These are phyloP conservation scores for Rhagoletis pomonella DNA, from an alignment of 1,140 invertebrate species.

Conservation along the genomic window DNA sequence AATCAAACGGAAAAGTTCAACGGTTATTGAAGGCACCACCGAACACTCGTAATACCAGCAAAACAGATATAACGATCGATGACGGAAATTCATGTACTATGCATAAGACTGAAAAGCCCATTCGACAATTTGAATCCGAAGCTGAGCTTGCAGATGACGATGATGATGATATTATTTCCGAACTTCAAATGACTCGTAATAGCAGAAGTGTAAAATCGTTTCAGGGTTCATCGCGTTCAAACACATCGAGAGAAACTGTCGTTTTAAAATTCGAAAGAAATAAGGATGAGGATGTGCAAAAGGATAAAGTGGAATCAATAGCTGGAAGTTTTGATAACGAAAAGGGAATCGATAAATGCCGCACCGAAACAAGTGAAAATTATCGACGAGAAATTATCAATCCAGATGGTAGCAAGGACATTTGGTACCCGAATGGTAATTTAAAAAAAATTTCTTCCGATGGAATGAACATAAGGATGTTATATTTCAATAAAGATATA, in stretches of 20 bases:
- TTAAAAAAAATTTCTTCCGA: conserved; percentile 87
- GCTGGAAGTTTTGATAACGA: background rate
- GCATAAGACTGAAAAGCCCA: background rate
- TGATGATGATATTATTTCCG: conserved; percentile 54
- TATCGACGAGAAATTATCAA: conserved; percentile 71
- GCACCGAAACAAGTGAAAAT: conserved; percentile 50
- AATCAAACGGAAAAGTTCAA: background rate
- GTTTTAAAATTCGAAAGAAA: background rate
- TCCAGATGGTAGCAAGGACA: conserved; percentile 81
- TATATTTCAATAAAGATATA: conserved; percentile 94
- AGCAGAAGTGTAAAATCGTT: background rate
- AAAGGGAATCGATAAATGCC: background rate
- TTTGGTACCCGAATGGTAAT: conserved; percentile 88
- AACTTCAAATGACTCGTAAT: conserved; percentile 11
- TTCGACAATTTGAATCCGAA: background rate
- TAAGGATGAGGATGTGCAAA: background rate
- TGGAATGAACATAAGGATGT: conserved; percentile 83
- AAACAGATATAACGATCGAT: background rate
- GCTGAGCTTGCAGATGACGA: conserved; percentile 8
- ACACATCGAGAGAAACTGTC: conserved; percentile 26
- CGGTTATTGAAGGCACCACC: background rate
- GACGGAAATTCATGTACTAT: background rate
- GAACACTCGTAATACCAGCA: conserved; percentile 18
- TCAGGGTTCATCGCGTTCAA: background rate
- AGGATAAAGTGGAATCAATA: background rate